Evolutionary conservation across 1,140 invertebrate genomes (phyloP).

Genomic region (Lethrus apterus): DNA sequence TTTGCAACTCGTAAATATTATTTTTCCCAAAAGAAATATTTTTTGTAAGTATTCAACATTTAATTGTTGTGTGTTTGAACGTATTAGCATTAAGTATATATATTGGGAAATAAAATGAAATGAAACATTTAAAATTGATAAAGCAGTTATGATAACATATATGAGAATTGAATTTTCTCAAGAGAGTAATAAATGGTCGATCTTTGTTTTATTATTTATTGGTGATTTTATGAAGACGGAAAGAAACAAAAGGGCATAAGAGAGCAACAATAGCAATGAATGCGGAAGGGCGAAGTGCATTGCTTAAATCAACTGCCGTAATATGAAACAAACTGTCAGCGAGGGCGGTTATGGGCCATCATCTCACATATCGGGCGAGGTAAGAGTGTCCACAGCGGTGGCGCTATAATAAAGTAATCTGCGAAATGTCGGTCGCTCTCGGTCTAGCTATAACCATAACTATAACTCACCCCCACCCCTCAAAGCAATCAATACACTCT

Average conservation of each 20-base stretch:
- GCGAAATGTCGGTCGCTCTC: slow-evolving; percentile 33
- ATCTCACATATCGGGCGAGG: slow-evolving; percentile 37
- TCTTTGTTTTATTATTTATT: slow-evolving; percentile 10
- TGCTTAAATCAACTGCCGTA: slow-evolving; percentile 37
- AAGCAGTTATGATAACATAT: too few species aligned
- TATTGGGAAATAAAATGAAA: too few species aligned
- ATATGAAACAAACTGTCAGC: slow-evolving; percentile 37
- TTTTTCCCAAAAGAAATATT: too few species aligned
- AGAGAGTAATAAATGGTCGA: slow-evolving; percentile 7
- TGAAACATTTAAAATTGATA: too few species aligned
- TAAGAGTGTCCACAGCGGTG: slow-evolving; percentile 31
- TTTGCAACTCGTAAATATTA: too few species aligned
- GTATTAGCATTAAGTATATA: too few species aligned
- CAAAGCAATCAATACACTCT: slow-evolving; percentile 22
- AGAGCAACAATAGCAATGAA: slow-evolving; percentile 31
- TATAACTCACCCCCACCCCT: slow-evolving; percentile 34
- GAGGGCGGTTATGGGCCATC: slow-evolving; percentile 37
- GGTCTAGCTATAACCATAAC: slow-evolving; percentile 37
- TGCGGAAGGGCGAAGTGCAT: slow-evolving; percentile 29
- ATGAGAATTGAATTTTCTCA: slow-evolving; percentile 2
- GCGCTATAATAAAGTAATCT: slow-evolving; percentile 41
- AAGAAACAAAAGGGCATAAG: slow-evolving; percentile 9
- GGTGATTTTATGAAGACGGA: slow-evolving; percentile 3
- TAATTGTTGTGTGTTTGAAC: too few species aligned
- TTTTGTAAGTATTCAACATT: too few species aligned